Evolutionary conservation across 2,113 vertebrate species (phyloP).

Genomic region (Melozone crissalis): DNA sequence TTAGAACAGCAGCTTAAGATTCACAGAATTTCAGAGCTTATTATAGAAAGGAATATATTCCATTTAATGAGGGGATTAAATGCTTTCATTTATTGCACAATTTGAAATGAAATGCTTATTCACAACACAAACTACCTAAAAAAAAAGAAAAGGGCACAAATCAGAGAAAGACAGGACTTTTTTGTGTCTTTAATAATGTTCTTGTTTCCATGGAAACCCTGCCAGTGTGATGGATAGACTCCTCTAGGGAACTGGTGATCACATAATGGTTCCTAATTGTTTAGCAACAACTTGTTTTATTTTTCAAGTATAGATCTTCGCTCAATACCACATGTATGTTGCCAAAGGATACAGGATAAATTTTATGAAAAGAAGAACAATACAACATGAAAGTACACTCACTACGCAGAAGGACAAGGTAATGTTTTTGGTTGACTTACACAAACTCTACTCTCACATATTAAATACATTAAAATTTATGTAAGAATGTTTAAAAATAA

Average conservation of each 20-base stretch:
- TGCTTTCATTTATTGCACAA: not conserved
- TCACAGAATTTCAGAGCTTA: not conserved
- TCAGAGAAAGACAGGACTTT: not conserved
- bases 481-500: not conserved
- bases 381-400: not conserved
- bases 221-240: not conserved
- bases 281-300: not conserved
- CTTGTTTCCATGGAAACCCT: slow-evolving; percentile 29
- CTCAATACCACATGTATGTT: not conserved
- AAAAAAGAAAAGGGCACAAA: not conserved
- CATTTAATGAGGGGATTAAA: not conserved
- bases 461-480: not conserved
- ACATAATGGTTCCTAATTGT: slow-evolving; percentile 2
- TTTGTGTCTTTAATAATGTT: not conserved
- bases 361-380: not conserved
- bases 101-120: not conserved
- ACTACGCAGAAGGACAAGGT: not conserved
- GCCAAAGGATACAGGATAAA: not conserved
- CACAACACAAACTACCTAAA: not conserved
- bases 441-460: not conserved
- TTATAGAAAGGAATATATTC: not conserved
- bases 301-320: not conserved
- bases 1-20: not conserved
- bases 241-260: not conserved
- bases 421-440: not conserved